Conservation (phyloP, 2,888 invertebrate species). For the Prosapia bicincta region DNA sequence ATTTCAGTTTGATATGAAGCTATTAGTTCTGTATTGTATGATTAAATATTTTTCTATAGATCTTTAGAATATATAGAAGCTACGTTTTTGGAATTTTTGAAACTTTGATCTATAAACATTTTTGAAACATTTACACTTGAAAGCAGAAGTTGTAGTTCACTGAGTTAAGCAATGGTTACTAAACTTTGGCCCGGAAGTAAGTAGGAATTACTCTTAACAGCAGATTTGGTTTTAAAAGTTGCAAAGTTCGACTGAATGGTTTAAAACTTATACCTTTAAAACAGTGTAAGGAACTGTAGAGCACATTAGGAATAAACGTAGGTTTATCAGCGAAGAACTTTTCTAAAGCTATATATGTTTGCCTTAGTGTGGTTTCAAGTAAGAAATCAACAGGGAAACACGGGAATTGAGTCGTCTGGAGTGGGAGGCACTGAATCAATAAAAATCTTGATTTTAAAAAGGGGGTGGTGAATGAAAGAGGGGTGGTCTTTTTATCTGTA, state of each 20-base stretch:
- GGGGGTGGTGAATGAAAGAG: conserved; percentile 26
- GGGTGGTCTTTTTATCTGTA: conserved; percentile 33
- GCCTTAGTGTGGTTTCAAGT: conserved; percentile 15
- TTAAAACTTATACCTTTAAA: not conserved
- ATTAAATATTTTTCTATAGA: too few relatives aligned
- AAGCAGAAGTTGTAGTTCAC: too few relatives aligned
- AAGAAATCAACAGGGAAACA: conserved; percentile 24
- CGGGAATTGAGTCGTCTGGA: conserved; percentile 14
- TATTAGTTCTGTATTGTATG: too few relatives aligned
- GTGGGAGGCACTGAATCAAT: conserved; percentile 33
- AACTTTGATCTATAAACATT: too few relatives aligned
- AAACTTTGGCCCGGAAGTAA: too few relatives aligned
- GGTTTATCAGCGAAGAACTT: not conserved
- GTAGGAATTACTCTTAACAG: too few relatives aligned
- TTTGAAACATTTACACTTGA: too few relatives aligned
- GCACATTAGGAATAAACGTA: not conserved
- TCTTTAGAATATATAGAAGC: too few relatives aligned
- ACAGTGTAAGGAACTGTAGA: not conserved
- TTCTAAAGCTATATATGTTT: conserved; percentile 12
- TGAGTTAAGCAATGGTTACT: too few relatives aligned
- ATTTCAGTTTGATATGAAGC: too few relatives aligned
- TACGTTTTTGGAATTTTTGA: too few relatives aligned
- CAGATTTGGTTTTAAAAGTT: not conserved
- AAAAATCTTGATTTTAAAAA: conserved; percentile 38
- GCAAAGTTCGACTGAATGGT: not conserved